Percentiles rank a stretch among this genome's conserved stretches.
phyloP scores from a whole-genome alignment of 2,797 vertebrate species.

The Sus cebifrons region DNA sequence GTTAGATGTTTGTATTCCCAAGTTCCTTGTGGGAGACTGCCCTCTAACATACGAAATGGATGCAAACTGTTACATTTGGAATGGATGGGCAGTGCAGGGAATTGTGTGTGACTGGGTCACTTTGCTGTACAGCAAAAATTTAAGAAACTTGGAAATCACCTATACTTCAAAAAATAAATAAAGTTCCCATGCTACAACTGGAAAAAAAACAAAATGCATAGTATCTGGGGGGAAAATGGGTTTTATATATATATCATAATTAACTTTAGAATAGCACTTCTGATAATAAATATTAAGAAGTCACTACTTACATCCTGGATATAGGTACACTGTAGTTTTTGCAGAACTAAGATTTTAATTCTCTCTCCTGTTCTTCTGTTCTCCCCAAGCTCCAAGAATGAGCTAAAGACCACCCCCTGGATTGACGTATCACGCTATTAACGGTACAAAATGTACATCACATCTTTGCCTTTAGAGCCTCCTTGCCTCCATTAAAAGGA shows the following conservation, averaged over 20 bases:
- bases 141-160: too few relatives aligned
- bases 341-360: conserved; percentile 4
- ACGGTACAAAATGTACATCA: not conserved
- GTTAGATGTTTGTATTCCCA: not conserved
- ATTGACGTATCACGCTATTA: not conserved
- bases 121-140: too few relatives aligned
- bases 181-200: too few relatives aligned
- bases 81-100: too few relatives aligned
- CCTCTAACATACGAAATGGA: not conserved
- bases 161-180: too few relatives aligned
- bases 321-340: not conserved
- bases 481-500: conserved; percentile 7
- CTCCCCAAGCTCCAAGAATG: not conserved
- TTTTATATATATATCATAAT: not conserved
- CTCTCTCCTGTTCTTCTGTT: not conserved
- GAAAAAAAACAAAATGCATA: too few relatives aligned
- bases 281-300: conserved; percentile 17
- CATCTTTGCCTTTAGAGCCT: not conserved
- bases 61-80: too few relatives aligned
- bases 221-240: not conserved
- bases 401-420: not conserved
- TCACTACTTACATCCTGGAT: not conserved
- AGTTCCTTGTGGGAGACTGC: not conserved
- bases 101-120: too few relatives aligned
- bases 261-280: conserved; percentile 14